Conservation (phyloP, 2,888 invertebrate species). For the Sipha maydis region DNA sequence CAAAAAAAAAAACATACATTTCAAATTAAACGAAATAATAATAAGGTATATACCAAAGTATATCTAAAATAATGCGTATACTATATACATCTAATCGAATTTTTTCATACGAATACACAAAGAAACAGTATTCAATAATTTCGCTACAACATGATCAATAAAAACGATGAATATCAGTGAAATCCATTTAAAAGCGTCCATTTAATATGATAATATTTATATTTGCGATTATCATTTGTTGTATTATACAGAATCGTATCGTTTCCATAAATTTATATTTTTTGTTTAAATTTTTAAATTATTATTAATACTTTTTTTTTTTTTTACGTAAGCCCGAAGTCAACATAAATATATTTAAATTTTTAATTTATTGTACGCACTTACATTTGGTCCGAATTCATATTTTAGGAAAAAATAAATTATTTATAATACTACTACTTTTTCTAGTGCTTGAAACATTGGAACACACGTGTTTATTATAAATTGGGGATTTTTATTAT, state of each 20-base stretch:
- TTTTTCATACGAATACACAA: not conserved
- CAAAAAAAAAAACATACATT: constrained; percentile 18
- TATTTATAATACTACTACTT: not conserved
- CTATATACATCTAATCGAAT: constrained; percentile 3
- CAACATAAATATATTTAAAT: not conserved
- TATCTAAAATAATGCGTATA: constrained; percentile 12
- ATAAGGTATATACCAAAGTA: not conserved
- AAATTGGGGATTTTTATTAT: not conserved
- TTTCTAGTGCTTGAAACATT: not conserved
- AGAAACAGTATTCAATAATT: constrained; percentile 23
- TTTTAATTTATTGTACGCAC: not conserved
- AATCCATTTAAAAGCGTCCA: constrained; percentile 29
- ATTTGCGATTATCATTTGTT: not conserved
- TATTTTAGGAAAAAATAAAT: not conserved
- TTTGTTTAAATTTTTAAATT: too few species aligned
- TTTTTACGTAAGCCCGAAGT: not conserved
- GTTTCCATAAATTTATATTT: not conserved
- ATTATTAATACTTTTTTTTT: not conserved
- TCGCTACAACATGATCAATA: not conserved
- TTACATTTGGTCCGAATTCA: not conserved
- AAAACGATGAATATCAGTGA: constrained; percentile 7
- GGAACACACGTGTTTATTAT: not conserved
- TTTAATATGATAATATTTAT: not conserved
- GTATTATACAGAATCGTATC: not conserved
- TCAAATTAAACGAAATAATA: constrained; percentile 13